phyloP scores from a whole-genome alignment of 2,888 invertebrate species.

The Schizotus pectinicornis region DNA sequence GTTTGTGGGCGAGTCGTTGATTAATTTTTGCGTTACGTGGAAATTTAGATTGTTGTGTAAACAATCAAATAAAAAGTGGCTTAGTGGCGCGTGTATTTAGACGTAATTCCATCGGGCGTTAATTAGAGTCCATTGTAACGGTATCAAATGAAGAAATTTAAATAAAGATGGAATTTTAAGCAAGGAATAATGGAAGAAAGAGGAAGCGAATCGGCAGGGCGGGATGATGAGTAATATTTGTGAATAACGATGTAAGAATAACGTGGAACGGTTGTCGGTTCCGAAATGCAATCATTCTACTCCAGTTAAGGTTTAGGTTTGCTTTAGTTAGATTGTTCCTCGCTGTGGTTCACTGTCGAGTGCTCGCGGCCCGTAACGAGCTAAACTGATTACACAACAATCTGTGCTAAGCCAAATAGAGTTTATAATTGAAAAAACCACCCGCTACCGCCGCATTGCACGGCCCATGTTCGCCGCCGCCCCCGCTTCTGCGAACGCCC shows the following conservation, averaged over 20 bases:
- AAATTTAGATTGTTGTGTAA: too few relatives aligned
- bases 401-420: slow-evolving; percentile 62
- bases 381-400: slow-evolving; percentile 62
- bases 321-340: slow-evolving; percentile 60
- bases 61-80: too few relatives aligned
- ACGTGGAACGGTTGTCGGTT: slow-evolving; percentile 45
- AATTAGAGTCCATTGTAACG: slow-evolving; percentile 3
- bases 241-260: slow-evolving; percentile 46
- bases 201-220: slow-evolving; percentile 35
- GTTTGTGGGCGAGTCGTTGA: background rate
- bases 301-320: slow-evolving; percentile 61
- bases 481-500: slow-evolving; percentile 1
- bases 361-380: slow-evolving; percentile 59
- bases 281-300: slow-evolving; percentile 61
- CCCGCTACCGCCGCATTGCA: slow-evolving; percentile 43
- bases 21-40: background rate
- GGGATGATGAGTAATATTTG: slow-evolving; percentile 51
- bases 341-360: slow-evolving; percentile 59
- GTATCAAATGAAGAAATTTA: slow-evolving; percentile 37
- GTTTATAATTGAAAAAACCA: slow-evolving; percentile 62
- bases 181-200: slow-evolving; percentile 37
- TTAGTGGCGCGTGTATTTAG: too few relatives aligned
- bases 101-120: background rate
- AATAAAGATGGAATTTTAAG: slow-evolving; percentile 49
- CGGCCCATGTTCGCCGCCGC: slow-evolving; percentile 13